Base-by-base conservation (phyloP, 2,113 vertebrate species). In the Oenanthe melanoleuca region DNA sequence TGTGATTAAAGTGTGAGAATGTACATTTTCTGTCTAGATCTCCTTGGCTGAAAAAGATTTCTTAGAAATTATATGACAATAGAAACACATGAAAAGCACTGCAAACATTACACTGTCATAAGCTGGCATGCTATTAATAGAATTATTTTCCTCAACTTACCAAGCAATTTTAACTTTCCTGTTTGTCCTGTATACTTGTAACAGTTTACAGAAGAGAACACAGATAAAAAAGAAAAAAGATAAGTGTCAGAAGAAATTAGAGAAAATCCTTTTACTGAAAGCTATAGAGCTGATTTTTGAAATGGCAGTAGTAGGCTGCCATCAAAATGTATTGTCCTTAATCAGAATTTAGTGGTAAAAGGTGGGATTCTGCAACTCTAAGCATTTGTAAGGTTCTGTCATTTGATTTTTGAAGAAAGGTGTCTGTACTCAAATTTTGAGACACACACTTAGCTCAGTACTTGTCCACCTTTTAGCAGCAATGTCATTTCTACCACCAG, bases 131-230 rank as follows among this genome's bases (percentile, higher is more conserved):
- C 97, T 69, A 92, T 16, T 94, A 29, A 93, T 11, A 92, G 55
- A 95, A 74, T 73, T 84, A 81, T 49, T 97, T 90, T 96, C 93
- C 84, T 94, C 63, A 92, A 97, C 97, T 97, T 97, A 97, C 97
- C 97, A 96, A 95, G 80, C 49, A 82, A 96, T 93, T 97, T 97
- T 89, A 97, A 96, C 89, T 94, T 94, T 95, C 94, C 86, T 97
- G 42, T 94, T 96, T 97, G 79, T 97, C 97, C 97, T 97, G 97
- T 97, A 95, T 95, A 97, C 97, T 97, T 97, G 97, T 96, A 97
- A 97, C 72, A 97, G 95, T 95, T 97, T 97, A 94, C 85, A 97
- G 86, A 95, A 94, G 45, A 92, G 89, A 96, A 95, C 69, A 93
- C 75, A 97, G 91, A 92, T 69, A 85, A 92, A 92, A 94, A 90